Conservation (phyloP, 2,797 vertebrate species). For the Spondyliosoma cantharus region DNA sequence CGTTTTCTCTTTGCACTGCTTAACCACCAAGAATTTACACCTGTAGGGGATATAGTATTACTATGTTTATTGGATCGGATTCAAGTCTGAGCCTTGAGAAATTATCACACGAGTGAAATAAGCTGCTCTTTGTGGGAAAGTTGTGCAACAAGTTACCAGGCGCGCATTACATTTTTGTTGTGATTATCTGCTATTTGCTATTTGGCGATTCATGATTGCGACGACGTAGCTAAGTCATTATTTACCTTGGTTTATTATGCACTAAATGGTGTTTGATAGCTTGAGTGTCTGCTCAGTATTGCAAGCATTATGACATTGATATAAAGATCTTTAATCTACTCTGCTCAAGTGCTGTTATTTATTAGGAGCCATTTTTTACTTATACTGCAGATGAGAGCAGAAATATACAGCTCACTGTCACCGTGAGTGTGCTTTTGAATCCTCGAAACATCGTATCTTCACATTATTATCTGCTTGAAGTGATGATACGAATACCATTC, state of each 20-base stretch:
- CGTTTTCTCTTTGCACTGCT: constrained; percentile 62
- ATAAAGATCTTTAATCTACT: constrained; percentile 75
- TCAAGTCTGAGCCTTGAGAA: constrained; percentile 78
- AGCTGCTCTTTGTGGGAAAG: constrained; percentile 71
- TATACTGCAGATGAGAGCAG: constrained; percentile 47
- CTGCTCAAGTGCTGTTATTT: constrained; percentile 74
- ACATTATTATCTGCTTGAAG: constrained; percentile 78
- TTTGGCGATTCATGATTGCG: constrained; percentile 19
- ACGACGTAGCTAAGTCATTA: constrained; percentile 51
- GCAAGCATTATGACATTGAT: constrained; percentile 50
- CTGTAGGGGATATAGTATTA: constrained; percentile 81
- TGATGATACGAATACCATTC: constrained; percentile 76
- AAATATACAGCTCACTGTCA: constrained; percentile 73
- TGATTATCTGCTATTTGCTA: constrained; percentile 43
- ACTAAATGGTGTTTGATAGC: constrained; percentile 63
- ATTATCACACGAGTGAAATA: constrained; percentile 70
- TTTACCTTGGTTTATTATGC: constrained; percentile 67
- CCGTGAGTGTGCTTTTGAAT: constrained; percentile 68
- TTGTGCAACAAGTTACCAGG: constrained; percentile 52
- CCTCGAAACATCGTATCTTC: constrained; percentile 72
- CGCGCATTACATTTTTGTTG: constrained; percentile 37
- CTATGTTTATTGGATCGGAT: constrained; percentile 77
- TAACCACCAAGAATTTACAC: constrained; percentile 81
- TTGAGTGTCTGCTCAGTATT: constrained; percentile 53
- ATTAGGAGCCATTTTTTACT: constrained; percentile 62